These are phyloP conservation scores for Wasmannia auropunctata DNA, from an alignment of 1,140 invertebrate species.

Conservation along the genomic window DNA sequence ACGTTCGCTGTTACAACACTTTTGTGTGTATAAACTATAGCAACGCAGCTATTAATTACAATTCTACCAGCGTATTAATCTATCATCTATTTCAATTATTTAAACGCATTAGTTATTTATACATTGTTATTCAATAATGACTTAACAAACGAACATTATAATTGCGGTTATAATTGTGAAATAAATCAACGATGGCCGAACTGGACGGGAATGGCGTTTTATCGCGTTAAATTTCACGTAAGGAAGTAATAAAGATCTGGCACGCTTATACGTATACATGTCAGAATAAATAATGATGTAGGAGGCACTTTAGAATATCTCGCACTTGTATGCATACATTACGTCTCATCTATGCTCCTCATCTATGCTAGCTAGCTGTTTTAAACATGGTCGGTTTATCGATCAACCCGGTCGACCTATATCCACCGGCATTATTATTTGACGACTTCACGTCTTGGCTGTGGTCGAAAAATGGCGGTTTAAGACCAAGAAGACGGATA, in stretches of 20 bases:
- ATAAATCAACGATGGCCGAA: constrained; percentile 16
- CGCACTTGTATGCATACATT: constrained; percentile 30
- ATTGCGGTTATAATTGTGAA: constrained; percentile 11
- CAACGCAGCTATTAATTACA: neutral
- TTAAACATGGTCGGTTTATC: constrained; percentile 57
- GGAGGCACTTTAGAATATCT: constrained; percentile 40
- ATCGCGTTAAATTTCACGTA: constrained; percentile 2
- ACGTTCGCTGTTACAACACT: too few species aligned
- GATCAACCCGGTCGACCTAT: constrained; percentile 61
- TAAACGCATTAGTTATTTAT: constrained; percentile 11
- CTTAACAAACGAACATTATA: neutral
- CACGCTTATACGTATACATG: neutral
- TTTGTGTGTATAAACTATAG: neutral
- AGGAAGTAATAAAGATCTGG: constrained; percentile 37
- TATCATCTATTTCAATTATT: constrained; percentile 25
- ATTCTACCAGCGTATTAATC: constrained; percentile 9
- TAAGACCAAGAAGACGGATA: neutral
- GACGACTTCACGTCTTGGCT: constrained; percentile 49
- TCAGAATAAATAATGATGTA: constrained; percentile 20
- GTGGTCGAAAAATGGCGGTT: constrained; percentile 49
- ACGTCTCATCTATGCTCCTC: constrained; percentile 22
- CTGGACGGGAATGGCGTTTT: neutral
- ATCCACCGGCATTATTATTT: constrained; percentile 62
- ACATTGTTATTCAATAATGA: constrained; percentile 23
- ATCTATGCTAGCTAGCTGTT: constrained; percentile 14